phyloP scores from a whole-genome alignment of 1,140 invertebrate genomes.

The Frieseomelitta varia region DNA sequence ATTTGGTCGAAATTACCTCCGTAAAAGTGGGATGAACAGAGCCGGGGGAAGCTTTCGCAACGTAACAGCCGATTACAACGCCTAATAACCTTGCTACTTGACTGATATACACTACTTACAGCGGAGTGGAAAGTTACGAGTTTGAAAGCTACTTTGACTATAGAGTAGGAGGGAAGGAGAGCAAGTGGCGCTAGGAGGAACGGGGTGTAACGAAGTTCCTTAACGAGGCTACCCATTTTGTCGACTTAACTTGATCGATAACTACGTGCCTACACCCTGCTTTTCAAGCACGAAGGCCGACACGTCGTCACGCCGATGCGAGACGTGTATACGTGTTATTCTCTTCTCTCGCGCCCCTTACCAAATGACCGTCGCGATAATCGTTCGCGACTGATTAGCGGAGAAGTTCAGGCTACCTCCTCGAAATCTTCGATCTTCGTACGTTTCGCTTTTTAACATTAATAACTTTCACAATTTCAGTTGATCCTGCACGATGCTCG shows the following conservation, averaged over 20 bases:
- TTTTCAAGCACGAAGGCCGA: constrained; percentile 58
- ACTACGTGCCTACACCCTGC: constrained; percentile 68
- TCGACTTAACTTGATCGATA: constrained; percentile 75
- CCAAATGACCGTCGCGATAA: constrained; percentile 16
- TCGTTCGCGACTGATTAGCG: not conserved
- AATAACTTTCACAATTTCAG: not conserved
- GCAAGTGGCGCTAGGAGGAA: constrained; percentile 33
- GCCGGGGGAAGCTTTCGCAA: constrained; percentile 47
- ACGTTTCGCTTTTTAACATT: not conserved
- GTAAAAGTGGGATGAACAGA: constrained; percentile 29
- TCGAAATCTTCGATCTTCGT: too few relatives aligned
- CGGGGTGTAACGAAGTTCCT: constrained; percentile 73
- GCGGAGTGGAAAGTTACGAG: constrained; percentile 75
- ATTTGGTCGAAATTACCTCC: not conserved
- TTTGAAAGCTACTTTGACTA: constrained; percentile 76
- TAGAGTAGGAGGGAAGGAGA: constrained; percentile 48
- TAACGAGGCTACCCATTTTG: constrained; percentile 77
- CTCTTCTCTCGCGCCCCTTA: constrained; percentile 43
- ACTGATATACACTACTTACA: constrained; percentile 69
- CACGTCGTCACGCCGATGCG: constrained; percentile 58
- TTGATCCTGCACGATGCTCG: not conserved
- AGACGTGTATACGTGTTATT: constrained; percentile 50
- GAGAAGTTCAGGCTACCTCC: too few relatives aligned
- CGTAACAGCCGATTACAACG: constrained; percentile 67
- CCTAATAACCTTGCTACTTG: constrained; percentile 69